These are phyloP conservation scores for Egretta garzetta DNA, from an alignment of 2,113 vertebrate species.

Conservation along the genomic window DNA sequence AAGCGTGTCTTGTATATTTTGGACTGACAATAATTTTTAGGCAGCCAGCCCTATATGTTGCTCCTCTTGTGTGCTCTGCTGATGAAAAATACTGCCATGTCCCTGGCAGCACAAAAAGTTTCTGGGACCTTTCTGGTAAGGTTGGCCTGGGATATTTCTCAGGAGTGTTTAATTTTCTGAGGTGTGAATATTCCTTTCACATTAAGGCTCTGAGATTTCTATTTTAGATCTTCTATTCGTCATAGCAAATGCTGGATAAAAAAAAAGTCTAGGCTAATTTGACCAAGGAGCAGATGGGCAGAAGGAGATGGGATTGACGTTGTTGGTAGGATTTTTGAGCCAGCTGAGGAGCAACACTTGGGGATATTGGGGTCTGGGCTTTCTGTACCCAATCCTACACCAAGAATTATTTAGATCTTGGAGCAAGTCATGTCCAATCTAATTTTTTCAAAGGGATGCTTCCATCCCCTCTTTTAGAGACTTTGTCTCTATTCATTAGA, in stretches of 20 bases:
- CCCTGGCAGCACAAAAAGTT: not conserved
- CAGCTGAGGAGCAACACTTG: not conserved
- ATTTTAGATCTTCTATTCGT: not conserved
- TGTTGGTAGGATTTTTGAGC: not conserved
- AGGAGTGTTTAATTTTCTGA: not conserved
- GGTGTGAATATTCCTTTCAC: not conserved
- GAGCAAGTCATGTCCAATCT: not conserved
- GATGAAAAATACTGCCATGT: not conserved
- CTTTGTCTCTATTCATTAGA: not conserved
- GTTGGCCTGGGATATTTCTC: not conserved
- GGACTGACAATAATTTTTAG: not conserved
- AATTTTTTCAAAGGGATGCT: not conserved
- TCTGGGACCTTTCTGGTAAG: not conserved
- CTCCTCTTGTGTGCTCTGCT: not conserved
- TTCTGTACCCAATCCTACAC: not conserved
- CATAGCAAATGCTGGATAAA: not conserved
- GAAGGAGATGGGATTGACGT: not conserved
- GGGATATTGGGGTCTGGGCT: not conserved
- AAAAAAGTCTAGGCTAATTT: not conserved
- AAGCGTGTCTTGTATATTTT: not conserved
- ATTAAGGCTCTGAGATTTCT: fast-evolving
- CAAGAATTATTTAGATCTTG: not conserved
- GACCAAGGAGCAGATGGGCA: too few species aligned
- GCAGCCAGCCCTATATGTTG: not conserved
- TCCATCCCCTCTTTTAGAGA: not conserved